Evolutionary conservation across 2,113 vertebrate species (phyloP).

Genomic region (Aleadryas rufinucha): DNA sequence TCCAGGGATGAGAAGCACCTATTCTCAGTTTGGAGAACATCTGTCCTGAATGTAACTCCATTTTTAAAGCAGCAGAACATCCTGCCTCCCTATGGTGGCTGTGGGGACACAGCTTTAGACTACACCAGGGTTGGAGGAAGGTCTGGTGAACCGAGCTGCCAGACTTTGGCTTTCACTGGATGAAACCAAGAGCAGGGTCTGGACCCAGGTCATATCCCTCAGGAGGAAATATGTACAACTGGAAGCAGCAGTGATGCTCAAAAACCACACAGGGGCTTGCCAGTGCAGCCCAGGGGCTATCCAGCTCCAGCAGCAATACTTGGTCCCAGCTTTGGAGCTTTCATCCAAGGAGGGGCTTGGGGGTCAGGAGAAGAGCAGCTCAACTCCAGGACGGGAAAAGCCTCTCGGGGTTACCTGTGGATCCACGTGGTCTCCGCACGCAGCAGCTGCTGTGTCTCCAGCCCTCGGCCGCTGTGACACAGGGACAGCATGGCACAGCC

Average conservation of each 20-base stretch:
- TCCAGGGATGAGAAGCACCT: background rate
- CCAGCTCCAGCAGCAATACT: background rate
- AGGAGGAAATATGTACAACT: fast-evolving
- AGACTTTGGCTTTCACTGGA: background rate
- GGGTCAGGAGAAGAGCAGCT: background rate
- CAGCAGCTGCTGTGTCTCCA: background rate
- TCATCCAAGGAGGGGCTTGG: background rate
- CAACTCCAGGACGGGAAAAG: background rate
- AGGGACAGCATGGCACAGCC: background rate
- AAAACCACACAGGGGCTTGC: background rate
- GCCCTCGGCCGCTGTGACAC: fast-evolving
- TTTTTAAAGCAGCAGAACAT: background rate
- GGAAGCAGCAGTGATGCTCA: background rate
- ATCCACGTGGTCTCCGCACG: background rate
- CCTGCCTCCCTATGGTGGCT: fast-evolving
- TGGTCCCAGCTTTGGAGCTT: background rate
- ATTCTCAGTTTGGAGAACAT: background rate
- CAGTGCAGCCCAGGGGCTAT: background rate
- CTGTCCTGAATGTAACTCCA: background rate
- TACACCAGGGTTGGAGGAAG: too few relatives aligned
- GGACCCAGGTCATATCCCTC: background rate
- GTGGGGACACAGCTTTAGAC: background rate
- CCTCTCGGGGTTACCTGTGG: background rate
- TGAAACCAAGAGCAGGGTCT: background rate
- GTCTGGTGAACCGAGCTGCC: background rate